Evolutionary conservation across 2,888 invertebrate genomes (phyloP), one percentile per base, ranked within the genome.

Genomic region (Drosophila sordidapex): DNA sequence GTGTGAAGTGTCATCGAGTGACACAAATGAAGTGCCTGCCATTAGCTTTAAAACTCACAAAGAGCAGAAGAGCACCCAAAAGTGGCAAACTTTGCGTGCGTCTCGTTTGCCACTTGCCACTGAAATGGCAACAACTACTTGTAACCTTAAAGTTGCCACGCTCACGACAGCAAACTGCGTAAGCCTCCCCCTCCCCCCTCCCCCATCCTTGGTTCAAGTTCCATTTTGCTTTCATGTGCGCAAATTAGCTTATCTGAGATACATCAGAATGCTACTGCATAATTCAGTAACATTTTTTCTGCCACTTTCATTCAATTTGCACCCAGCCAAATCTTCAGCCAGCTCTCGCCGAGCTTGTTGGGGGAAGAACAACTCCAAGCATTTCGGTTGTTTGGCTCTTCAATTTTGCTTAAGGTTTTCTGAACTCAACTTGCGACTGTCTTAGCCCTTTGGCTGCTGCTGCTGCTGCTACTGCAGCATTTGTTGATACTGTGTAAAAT

Each of bases 281-380:
- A 91, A 89, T 89, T 89, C 78, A 89, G 79, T 69, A 76, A 74
- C 83, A 89, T 91, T 90, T 91, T 88, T 83, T 87, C 89, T 82
- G 85, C 90, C 79, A 89, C 87, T 87, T 87, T 87, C 83, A 89
- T 90, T 89, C 90, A 89, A 91, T 89, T 89, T 90, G 89, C 91
- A 91, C 87, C 89, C 80, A 74, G 80, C 21, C 52, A 81, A 82
- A 83, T 82, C 83, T 83, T 79, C 70, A 57, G 61, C 52, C 56
- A 63, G 53, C 74, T 51, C 60, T 49, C 58, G 46, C 61, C 68
- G 74, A 78, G 70, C 57, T 79, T 79, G 15, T 53, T 53, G 46
- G 35, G 38, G 33, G 56, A 25, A 52, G 56, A 25, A 52, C 29
- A n/a, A 13, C 15, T 38, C 10, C 29, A 71, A 52, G 33, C 38